Evolutionary conservation across 2,113 vertebrate species (phyloP).

Genomic region (Strix aluco): DNA sequence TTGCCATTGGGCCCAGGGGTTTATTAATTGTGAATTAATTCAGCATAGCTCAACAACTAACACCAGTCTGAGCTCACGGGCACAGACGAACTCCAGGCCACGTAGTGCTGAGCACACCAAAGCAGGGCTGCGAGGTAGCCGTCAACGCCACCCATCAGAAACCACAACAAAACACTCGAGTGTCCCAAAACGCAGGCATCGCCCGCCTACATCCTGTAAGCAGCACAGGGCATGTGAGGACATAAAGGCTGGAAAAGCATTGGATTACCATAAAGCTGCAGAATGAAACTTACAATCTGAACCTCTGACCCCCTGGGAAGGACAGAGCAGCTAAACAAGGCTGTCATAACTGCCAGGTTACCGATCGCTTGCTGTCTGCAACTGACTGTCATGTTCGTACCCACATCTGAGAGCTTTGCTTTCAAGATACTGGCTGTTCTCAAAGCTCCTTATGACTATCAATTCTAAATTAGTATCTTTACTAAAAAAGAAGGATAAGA

Average conservation of each 20-base stretch:
- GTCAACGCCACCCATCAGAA: background rate
- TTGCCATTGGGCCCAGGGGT: background rate
- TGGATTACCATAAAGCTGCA: background rate
- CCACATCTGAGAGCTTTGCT: background rate
- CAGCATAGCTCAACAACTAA: background rate
- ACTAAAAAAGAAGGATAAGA: background rate
- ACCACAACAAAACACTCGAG: rapidly evolving
- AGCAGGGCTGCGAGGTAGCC: background rate
- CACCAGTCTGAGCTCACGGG: background rate
- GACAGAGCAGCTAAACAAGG: background rate
- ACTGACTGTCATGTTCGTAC: background rate
- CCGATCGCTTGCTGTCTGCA: background rate
- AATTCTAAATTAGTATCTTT: background rate
- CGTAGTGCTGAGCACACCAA: rapidly evolving
- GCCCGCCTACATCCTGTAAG: rapidly evolving
- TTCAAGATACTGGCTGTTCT: background rate
- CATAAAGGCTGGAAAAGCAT: background rate
- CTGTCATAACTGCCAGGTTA: background rate
- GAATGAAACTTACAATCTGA: background rate
- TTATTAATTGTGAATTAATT: background rate
- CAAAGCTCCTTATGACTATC: background rate
- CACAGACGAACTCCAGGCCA: background rate
- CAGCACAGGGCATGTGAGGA: rapidly evolving
- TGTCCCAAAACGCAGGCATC: rapidly evolving
- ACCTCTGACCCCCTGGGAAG: background rate